A percentile compares a stretch with the other conserved stretches of the same genome.
Conservation (phyloP, 2,113 vertebrate genomes). For the Zosterops lateralis region DNA sequence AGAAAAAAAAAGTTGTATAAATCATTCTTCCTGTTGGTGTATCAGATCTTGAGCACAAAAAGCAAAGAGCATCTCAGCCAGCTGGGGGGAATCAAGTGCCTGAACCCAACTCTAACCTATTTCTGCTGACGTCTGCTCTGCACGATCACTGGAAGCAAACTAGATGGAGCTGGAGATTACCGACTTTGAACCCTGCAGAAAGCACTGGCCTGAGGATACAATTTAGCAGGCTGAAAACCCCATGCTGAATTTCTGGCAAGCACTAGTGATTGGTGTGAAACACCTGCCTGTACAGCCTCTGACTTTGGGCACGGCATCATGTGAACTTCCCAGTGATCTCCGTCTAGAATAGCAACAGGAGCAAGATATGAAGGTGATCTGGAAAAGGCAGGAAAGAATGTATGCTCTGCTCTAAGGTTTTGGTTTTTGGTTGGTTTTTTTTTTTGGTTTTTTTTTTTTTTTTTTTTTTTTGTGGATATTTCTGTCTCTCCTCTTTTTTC, state of each 20-base stretch:
- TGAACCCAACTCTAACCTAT: conserved; percentile 31
- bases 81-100: conserved; percentile 10
- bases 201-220: conserved; percentile 53
- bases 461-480: not conserved
- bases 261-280: conserved; percentile 32
- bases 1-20: not conserved
- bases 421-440: not conserved
- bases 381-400: not conserved
- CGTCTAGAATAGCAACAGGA: conserved; percentile 4
- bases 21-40: not conserved
- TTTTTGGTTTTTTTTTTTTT: not conserved
- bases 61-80: conserved; percentile 25
- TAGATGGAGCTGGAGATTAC: conserved; percentile 54
- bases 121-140: conserved; percentile 48
- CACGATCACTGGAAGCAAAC: conserved; percentile 52
- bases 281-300: conserved; percentile 28
- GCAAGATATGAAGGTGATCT: conserved; percentile 1
- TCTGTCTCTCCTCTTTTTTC: not conserved
- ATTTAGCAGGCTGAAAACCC: conserved; percentile 40
- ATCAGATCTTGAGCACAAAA: conserved; percentile 38
- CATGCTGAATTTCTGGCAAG: conserved; percentile 55
- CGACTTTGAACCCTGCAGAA: conserved; percentile 36
- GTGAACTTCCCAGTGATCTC: conserved; percentile 30
- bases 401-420: not conserved
- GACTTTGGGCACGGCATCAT: not conserved